These are phyloP conservation scores for Neolamprologus toae DNA, from an alignment of 2,113 vertebrate genomes.

Conservation along the genomic window DNA sequence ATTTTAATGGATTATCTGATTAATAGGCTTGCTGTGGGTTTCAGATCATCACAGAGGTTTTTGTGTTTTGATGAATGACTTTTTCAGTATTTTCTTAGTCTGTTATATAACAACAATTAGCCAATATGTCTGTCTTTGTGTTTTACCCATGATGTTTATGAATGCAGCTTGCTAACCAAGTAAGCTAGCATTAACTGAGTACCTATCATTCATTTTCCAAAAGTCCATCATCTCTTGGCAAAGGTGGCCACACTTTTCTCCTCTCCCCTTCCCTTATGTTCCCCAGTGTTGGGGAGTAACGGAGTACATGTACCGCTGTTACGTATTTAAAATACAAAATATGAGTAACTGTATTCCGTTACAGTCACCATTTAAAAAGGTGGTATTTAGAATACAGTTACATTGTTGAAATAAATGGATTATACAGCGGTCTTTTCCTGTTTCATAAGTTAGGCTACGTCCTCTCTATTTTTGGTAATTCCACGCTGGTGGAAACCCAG, in stretches of 20 bases:
- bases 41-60: not conserved
- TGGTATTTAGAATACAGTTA: too few species aligned
- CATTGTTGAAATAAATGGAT: too few species aligned
- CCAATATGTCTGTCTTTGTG: not conserved
- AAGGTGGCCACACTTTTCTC: not conserved
- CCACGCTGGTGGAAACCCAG: too few species aligned
- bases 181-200: not conserved
- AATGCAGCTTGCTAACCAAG: not conserved
- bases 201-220: not conserved
- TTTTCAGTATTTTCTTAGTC: not conserved
- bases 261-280: not conserved
- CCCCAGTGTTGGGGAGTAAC: accelerated
- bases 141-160: not conserved
- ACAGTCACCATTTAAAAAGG: not conserved
- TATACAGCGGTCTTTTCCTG: too few species aligned
- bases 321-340: not conserved
- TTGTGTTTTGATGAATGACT: not conserved
- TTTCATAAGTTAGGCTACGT: too few species aligned
- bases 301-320: accelerated
- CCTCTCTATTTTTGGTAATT: too few species aligned
- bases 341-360: not conserved
- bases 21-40: not conserved
- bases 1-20: not conserved
- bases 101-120: not conserved
- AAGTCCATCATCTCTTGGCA: not conserved